Evolutionary conservation across 2,113 vertebrate genomes (phyloP), one percentile per base, ranked within the genome.

Genomic region (Lepisosteus osseus): DNA sequence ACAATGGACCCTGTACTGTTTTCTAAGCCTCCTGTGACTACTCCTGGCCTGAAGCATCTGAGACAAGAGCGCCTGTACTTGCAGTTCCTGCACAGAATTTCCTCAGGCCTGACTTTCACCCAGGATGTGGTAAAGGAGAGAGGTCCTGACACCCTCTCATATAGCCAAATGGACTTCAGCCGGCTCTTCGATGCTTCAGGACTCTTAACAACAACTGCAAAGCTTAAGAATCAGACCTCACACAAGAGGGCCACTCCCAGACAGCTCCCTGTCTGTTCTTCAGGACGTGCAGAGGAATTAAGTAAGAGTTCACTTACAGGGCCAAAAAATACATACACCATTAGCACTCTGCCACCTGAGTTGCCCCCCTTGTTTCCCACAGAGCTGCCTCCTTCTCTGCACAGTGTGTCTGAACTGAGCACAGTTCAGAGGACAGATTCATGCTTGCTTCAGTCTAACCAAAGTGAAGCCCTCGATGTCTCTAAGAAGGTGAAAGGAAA

Each of bases 81-180:
- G 13, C 76, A 74, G 11, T 85, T 86, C 61, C 56, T 92, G 54
- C 80, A 77, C 69, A 85, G 76, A 3, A 77, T 84, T 0, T 80
- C 81, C 3, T 75, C 80, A 3, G 54, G 80, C 54, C 78, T 92
- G 11, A 78, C 77, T 61, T 94, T 94, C 81, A 88, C 91, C 15
- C 72, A 83, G 65, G 91, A 92, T 3, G 89, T 92, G 15, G 41
- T 88, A n/a, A 71, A 72, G 72, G 83, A 87, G 45, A 80, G 86
- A 77, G 84, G 81, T 2, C 51, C 84, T 3, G 69, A 86, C 68
- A 72, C 74, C 65, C 9, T 87, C n/a, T 73, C 89, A 42, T 91
- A 85, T 65, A 76, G 29, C 42, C 85, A 84, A 15, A 83, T 76
- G 63, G 81, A 76, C 56, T 83, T 86, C 41, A 72, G 75, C 44